Base-by-base conservation (phyloP, 2,888 invertebrate genomes). In the Lithosia quadra region DNA sequence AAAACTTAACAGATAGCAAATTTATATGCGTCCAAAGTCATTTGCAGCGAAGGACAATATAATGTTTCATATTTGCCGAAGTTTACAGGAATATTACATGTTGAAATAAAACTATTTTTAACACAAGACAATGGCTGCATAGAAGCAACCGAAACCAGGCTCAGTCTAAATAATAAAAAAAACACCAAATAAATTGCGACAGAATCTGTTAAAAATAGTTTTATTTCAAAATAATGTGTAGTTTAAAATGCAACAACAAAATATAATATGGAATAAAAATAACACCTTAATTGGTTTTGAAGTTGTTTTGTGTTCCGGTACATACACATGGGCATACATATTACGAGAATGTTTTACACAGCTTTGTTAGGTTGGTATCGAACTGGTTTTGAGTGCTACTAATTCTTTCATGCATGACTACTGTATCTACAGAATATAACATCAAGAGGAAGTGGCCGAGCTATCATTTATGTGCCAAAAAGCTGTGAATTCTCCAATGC, bases 341-440 rank as follows among this genome's bases (percentile, higher is more conserved):
- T 43, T 43, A n/a, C 49, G 49, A 49, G 49, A 49, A 49, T 49
- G n/a, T 49, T 49, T 49, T 49, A 49, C 49, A 49, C n/a, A 49
- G 49, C 49, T 49, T 49, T 49, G 49, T 49, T 49, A 49, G 49
- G 49, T 49, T 49, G 49, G 49, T 49, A 49, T 49, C 49, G 18
- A n/a, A 49, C 49, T 49, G 49, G 49, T n/a, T 49, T 49, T n/a
- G 49, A 49, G 49, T 9, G 49, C 49, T 49, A 49, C 49, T 49
- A 49, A 49, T 49, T 49, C 49, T 49, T 49, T 49, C 49, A 49
- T n/a, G 49, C 49, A 49, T 49, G 49, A 49, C 49, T 18, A 55
- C 10, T 43, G 43, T 43, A 43, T 18, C 49, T n/a, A n/a, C 49
- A 49, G 49, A 49, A 49, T 49, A 49, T 49, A 49, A 49, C 18